A percentile compares a stretch with the other conserved stretches of the same genome.
Evolutionary conservation across 2,888 invertebrate genomes (phyloP).

Genomic region (Tachystola acroxantha): DNA sequence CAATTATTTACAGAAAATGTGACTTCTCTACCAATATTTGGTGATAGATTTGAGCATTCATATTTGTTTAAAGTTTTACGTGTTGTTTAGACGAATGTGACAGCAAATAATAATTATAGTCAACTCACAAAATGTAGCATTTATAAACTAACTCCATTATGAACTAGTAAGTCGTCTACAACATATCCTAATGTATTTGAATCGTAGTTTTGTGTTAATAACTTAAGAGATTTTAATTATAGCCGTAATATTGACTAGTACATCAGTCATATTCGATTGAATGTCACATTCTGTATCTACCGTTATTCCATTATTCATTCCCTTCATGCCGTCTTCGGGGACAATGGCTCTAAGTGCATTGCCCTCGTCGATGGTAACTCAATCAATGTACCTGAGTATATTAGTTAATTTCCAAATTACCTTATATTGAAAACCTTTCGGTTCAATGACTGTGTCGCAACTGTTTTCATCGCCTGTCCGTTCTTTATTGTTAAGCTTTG

Average conservation of each 20-base stretch:
- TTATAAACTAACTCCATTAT: no score
- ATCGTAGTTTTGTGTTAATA: neutral
- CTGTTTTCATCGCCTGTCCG: neutral
- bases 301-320: constrained; percentile 21
- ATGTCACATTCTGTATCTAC: constrained; percentile 5
- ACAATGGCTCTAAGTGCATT: constrained; percentile 15
- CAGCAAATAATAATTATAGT: no score
- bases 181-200: neutral
- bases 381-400: neutral
- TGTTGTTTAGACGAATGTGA: no score
- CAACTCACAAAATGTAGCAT: no score
- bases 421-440: neutral
- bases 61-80: no score
- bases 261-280: neutral
- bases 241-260: neutral
- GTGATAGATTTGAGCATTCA: no score
- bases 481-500: no score
- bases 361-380: constrained; percentile 9
- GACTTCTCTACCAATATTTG: no score
- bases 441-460: neutral
- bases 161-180: no score
- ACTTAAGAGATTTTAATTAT: neutral
- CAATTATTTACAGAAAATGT: no score
- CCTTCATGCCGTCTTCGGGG: constrained; percentile 4
- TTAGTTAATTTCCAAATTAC: neutral